Evolutionary conservation across 2,113 vertebrate species (phyloP).

Genomic region (Litocranius walleri): DNA sequence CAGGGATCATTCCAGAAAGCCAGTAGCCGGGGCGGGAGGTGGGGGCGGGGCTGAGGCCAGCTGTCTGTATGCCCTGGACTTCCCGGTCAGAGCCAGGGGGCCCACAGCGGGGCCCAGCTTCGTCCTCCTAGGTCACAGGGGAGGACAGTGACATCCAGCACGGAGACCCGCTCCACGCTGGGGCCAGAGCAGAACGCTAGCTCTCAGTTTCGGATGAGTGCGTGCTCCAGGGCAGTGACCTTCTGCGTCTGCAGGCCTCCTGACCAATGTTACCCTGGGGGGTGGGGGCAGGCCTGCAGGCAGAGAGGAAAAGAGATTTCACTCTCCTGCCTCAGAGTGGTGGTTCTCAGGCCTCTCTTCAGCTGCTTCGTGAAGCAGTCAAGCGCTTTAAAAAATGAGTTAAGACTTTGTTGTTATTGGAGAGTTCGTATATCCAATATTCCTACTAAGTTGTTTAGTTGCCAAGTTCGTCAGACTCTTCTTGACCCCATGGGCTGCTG

Average conservation of each 20-base stretch:
- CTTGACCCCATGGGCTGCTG: accelerated
- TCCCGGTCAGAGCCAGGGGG: not conserved
- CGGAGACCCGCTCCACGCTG: not conserved
- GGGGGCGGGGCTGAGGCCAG: not conserved
- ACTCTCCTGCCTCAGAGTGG: not conserved
- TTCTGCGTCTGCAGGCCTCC: not conserved
- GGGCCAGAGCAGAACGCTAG: not conserved
- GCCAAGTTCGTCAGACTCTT: not conserved
- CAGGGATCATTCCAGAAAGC: not conserved
- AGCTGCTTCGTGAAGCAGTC: not conserved
- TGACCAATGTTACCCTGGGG: not conserved
- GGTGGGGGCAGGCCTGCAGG: too few species aligned
- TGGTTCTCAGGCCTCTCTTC: not conserved
- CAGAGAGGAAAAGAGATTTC: not conserved
- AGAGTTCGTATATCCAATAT: not conserved
- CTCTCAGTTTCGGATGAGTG: not conserved
- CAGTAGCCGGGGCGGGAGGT: not conserved
- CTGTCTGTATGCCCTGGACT: accelerated
- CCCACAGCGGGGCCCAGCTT: not conserved
- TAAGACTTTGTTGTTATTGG: not conserved
- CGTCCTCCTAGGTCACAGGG: accelerated
- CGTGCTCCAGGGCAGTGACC: accelerated
- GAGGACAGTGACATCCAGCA: accelerated
- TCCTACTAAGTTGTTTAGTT: not conserved
- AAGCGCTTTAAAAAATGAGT: not conserved